A percentile compares a stretch with the other conserved stretches of the same genome.
Conservation (phyloP, 2,888 invertebrate genomes). For the Epinotia brunnichana region DNA sequence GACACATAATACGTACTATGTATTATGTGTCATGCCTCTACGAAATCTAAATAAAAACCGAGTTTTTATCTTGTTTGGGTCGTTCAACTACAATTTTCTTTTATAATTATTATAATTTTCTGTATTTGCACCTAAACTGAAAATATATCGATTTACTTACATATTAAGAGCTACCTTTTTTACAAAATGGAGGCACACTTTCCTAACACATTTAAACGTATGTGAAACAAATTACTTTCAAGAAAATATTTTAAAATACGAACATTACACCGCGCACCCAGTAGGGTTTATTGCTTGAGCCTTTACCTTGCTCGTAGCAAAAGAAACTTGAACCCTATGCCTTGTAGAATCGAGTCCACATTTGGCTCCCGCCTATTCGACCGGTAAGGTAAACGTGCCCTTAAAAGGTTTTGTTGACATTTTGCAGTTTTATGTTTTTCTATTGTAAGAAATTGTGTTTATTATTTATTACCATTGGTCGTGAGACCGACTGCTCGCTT, state of each 20-base stretch:
- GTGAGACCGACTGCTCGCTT: slow-evolving; percentile 34
- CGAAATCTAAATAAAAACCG: no score
- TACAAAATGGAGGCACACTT: slow-evolving; percentile 4
- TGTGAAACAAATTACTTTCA: slow-evolving; percentile 43
- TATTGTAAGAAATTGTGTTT: slow-evolving; percentile 45
- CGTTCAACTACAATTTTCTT: no score
- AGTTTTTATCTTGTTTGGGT: no score
- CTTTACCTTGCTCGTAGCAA: slow-evolving; percentile 15
- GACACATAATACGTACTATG: no score
- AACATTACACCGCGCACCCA: slow-evolving; percentile 40
- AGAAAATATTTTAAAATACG: slow-evolving; percentile 41
- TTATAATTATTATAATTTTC: no score
- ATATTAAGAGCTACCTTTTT: not conserved
- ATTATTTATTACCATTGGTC: slow-evolving; percentile 41
- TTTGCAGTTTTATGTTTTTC: slow-evolving; percentile 45
- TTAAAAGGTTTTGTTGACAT: slow-evolving; percentile 42
- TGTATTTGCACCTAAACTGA: no score
- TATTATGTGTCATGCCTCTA: no score
- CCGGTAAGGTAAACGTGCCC: slow-evolving; percentile 37
- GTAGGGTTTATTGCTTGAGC: slow-evolving; percentile 38
- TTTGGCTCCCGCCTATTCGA: not conserved
- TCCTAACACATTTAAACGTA: slow-evolving; percentile 26
- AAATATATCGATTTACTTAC: no score
- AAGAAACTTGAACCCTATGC: not conserved
- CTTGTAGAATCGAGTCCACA: not conserved